These are phyloP conservation scores for Agelas oroides DNA, from an alignment of 37 sponge, comb jelly and placozoan species.

Conservation along the genomic window DNA sequence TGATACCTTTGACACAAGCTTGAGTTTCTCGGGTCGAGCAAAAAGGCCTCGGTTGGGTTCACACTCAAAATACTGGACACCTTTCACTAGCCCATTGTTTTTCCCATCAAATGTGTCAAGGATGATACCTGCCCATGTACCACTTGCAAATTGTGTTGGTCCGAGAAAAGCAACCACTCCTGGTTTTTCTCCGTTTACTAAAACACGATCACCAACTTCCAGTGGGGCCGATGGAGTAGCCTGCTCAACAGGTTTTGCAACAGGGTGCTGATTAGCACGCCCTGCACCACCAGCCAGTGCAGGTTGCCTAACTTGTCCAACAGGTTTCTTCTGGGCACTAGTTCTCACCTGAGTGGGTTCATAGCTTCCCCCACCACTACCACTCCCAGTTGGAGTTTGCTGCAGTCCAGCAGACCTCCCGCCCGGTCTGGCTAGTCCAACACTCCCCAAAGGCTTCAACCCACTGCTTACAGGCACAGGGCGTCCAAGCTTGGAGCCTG, in stretches of 20 bases:
- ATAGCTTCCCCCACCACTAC: too few relatives aligned
- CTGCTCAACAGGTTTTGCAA: too few relatives aligned
- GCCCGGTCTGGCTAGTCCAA: too few relatives aligned
- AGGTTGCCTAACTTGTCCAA: too few relatives aligned
- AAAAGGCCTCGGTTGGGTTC: slow-evolving; percentile 87
- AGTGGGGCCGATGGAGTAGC: not conserved
- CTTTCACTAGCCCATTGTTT: slow-evolving; percentile 93
- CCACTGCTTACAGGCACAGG: slow-evolving; percentile 5
- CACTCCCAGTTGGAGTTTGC: too few relatives aligned
- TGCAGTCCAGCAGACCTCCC: too few relatives aligned
- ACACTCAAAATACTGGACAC: slow-evolving; percentile 90
- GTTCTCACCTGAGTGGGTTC: too few relatives aligned
- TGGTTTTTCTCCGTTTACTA: slow-evolving; percentile 66
- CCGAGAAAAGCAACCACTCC: slow-evolving; percentile 90
- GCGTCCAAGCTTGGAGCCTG: slow-evolving; percentile 33
- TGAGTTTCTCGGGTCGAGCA: slow-evolving; percentile 84
- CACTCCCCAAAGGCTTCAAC: not conserved
- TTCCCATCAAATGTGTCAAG: slow-evolving; percentile 86
- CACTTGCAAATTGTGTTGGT: slow-evolving; percentile 88
- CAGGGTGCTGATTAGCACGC: too few relatives aligned
- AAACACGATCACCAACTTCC: slow-evolving; percentile 66
- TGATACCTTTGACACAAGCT: slow-evolving; percentile 26
- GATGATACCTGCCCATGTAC: slow-evolving; percentile 91
- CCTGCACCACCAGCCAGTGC: too few relatives aligned
- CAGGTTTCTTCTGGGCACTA: too few relatives aligned